A percentile compares a stretch with the other conserved stretches of the same genome.
Evolutionary conservation across 2,797 vertebrate species (phyloP).

Genomic region (Bradypus variegatus): DNA sequence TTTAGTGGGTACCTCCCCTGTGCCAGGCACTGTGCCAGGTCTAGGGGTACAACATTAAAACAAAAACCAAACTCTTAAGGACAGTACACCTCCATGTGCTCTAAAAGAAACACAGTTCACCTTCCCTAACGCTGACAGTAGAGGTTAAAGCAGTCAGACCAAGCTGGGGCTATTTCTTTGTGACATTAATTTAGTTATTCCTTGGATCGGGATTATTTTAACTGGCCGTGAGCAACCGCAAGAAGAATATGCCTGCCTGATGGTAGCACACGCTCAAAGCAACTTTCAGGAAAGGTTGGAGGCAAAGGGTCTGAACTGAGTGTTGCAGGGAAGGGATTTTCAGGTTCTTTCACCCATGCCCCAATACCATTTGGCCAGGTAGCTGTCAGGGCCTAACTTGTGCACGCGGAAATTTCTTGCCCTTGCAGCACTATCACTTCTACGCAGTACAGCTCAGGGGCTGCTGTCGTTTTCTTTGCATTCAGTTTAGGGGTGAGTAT

Average conservation of each 20-base stretch:
- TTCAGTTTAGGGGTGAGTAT: not conserved
- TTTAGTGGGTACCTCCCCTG: not conserved
- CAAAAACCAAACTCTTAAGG: not conserved
- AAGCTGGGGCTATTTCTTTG: not conserved
- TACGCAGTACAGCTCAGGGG: not conserved
- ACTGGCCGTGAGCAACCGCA: not conserved
- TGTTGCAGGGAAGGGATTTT: not conserved
- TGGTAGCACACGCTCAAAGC: not conserved
- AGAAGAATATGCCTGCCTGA: not conserved
- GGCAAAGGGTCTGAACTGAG: not conserved
- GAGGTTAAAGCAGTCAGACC: not conserved
- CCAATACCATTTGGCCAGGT: not conserved
- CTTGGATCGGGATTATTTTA: not conserved
- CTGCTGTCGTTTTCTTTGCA: not conserved
- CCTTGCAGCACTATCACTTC: not conserved
- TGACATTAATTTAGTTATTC: not conserved
- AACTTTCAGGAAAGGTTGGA: not conserved
- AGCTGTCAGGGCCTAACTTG: not conserved
- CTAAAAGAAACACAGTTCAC: not conserved
- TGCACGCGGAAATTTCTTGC: not conserved
- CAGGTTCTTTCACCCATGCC: not conserved
- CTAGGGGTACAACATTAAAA: not conserved
- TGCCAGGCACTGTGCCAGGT: not conserved
- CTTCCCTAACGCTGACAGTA: not conserved
- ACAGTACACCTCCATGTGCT: not conserved